A percentile compares a stretch with the other conserved stretches of the same genome.
These are phyloP conservation scores for Bellardia pandia DNA, from an alignment of 2,888 invertebrate species.

Conservation along the genomic window DNA sequence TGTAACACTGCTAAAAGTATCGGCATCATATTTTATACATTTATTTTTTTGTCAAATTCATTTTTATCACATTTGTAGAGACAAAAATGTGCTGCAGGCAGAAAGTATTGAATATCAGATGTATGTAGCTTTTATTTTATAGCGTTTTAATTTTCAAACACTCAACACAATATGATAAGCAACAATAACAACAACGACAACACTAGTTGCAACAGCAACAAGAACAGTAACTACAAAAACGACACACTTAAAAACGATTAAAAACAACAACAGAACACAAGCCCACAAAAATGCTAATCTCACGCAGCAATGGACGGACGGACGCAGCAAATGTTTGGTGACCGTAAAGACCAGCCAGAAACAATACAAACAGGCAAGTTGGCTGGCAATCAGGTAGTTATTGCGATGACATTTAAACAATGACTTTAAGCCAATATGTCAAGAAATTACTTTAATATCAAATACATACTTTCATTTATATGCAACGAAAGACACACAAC, in stretches of 20 bases:
- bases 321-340: background rate
- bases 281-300: slow-evolving; percentile 68
- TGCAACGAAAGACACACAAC: background rate
- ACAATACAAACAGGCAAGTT: background rate
- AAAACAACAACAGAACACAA: slow-evolving; percentile 46
- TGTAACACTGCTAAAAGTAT: background rate
- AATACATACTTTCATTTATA: slow-evolving; percentile 14
- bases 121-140: slow-evolving; percentile 49
- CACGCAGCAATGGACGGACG: slow-evolving; percentile 37
- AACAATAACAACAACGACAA: background rate
- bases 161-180: slow-evolving; percentile 29
- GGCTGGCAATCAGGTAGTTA: slow-evolving; percentile 53
- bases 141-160: slow-evolving; percentile 63
- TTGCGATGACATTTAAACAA: slow-evolving; percentile 62
- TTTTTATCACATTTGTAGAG: slow-evolving; percentile 47
- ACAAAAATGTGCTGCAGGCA: slow-evolving; percentile 16
- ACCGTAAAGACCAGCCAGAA: background rate
- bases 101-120: slow-evolving; percentile 62
- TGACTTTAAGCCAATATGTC: slow-evolving; percentile 67
- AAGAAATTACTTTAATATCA: slow-evolving; percentile 72
- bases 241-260: slow-evolving; percentile 52
- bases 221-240: slow-evolving; percentile 3
- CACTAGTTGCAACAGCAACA: slow-evolving; percentile 1
- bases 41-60: slow-evolving; percentile 34
- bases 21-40: slow-evolving; percentile 18